Evolutionary conservation across 2,888 invertebrate genomes (phyloP), one percentile per base, ranked within the genome.

Genomic region (Torymus auratus): DNA sequence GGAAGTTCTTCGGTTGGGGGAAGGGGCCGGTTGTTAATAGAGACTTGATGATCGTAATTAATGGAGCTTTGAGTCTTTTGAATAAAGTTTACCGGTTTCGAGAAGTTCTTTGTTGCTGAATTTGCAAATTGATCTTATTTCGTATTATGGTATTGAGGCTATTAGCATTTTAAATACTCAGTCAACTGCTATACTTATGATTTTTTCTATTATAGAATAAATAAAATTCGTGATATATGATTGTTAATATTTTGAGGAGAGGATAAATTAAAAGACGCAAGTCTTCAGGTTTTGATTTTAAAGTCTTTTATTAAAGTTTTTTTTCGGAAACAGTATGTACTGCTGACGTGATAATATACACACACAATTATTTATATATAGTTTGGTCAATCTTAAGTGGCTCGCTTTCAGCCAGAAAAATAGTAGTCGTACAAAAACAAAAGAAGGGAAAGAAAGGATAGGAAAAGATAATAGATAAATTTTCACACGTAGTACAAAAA

Each of bases 261-360:
- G 28, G 28, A 7, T 28, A 28, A 28, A 28, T 28, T 28, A 28
- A 28, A 28, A 28, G 28, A 28, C 5, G 28, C 7, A 28, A 28
- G 28, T 28, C 28, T 0, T 28, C 1, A 28, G 28, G 3, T 28
- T 28, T 64, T 70, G 72, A 83, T 85, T 88, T 86, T 84, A 86
- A 85, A 85, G 85, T 86, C 78, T 84, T 87, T 88, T 89, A 88
- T 88, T 88, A 85, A 85, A 86, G 85, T 85, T 83, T 82, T 82
- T 75, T 84, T 81, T 83, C 73, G 81, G 77, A 83, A 86, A 85
- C 85, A 84, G 83, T 84, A 83, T 80, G 67, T 78, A 83, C 82
- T 83, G 82, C 75, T 84, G 80, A 82, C 76, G 82, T 78, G 80
- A 81, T 82, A 87, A 87, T 87, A 85, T 85, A 86, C 85, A 86